These are phyloP conservation scores for Trachelus stipa DNA, from an alignment of 2,888 invertebrate species.

Conservation along the genomic window DNA sequence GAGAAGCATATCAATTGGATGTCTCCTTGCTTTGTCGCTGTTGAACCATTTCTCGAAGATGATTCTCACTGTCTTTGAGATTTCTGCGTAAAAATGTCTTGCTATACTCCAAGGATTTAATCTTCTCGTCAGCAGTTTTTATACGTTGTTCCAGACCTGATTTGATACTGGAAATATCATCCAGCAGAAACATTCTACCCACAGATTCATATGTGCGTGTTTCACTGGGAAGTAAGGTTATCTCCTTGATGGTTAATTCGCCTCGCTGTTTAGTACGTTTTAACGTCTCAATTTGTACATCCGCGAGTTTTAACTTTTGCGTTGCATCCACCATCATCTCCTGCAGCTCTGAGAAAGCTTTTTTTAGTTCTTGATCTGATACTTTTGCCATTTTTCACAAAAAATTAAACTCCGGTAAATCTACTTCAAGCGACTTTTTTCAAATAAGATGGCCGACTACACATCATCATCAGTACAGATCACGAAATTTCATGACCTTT, in stretches of 20 bases:
- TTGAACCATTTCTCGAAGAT: conserved; percentile 85
- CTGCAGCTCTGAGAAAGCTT: conserved; percentile 86
- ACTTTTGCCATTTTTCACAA: conserved; percentile 66
- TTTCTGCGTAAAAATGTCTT: conserved; percentile 85
- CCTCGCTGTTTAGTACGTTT: conserved; percentile 78
- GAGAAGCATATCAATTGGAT: conserved; percentile 34
- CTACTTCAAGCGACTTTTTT: neutral
- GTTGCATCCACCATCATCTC: conserved; percentile 84
- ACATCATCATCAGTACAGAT: neutral
- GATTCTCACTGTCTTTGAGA: conserved; percentile 87
- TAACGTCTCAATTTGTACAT: conserved; percentile 80
- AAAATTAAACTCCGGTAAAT: neutral
- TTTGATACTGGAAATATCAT: conserved; percentile 75
- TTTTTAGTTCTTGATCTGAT: conserved; percentile 72
- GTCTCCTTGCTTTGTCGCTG: conserved; percentile 67
- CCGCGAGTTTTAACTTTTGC: conserved; percentile 83
- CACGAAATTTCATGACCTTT: neutral
- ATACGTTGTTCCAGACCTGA: conserved; percentile 73
- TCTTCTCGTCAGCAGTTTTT: conserved; percentile 72
- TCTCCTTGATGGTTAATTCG: conserved; percentile 76
- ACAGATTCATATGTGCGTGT: conserved; percentile 84
- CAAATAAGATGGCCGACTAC: neutral
- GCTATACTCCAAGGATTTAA: conserved; percentile 79
- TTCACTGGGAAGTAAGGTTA: conserved; percentile 71
- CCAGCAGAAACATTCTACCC: conserved; percentile 86